A percentile compares a stretch with the other conserved stretches of the same genome.
Evolutionary conservation across 2,113 vertebrate genomes (phyloP).

Genomic region (Spea multiplicata): DNA sequence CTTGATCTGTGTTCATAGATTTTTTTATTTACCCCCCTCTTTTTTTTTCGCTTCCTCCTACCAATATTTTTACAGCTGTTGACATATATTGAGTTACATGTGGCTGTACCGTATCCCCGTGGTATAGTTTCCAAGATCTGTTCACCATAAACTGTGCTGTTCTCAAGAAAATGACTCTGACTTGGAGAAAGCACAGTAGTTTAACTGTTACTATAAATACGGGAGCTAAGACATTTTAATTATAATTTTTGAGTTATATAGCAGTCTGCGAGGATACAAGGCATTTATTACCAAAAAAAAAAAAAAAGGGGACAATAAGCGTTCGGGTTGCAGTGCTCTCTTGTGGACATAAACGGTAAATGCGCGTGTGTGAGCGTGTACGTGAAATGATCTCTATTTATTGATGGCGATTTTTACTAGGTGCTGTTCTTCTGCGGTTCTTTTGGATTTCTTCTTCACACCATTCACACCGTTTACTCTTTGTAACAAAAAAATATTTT

Average conservation of each 20-base stretch:
- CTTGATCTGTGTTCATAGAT: constrained; percentile 66
- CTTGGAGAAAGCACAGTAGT: constrained; percentile 76
- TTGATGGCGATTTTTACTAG: constrained; percentile 21
- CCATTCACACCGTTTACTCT: too few species aligned
- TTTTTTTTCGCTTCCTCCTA: constrained; percentile 59
- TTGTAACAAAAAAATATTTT: too few species aligned
- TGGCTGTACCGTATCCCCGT: constrained; percentile 75
- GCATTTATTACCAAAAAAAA: constrained; percentile 66
- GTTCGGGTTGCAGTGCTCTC: constrained; percentile 69
- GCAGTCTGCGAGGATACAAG: constrained; percentile 64
- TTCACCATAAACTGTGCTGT: constrained; percentile 81
- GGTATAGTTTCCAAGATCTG: constrained; percentile 78
- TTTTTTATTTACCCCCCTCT: constrained; percentile 50
- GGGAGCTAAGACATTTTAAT: constrained; percentile 82
- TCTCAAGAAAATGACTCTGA: constrained; percentile 76
- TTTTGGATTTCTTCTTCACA: neutral
- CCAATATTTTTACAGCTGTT: constrained; percentile 89
- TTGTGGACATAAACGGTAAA: constrained; percentile 68
- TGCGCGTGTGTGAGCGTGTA: constrained; percentile 52
- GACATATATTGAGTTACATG: constrained; percentile 87
- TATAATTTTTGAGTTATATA: constrained; percentile 82
- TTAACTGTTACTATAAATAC: constrained; percentile 85
- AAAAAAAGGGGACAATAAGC: constrained; percentile 58
- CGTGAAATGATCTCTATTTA: neutral
- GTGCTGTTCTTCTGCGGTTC: neutral